phyloP scores from a whole-genome alignment of 2,113 vertebrate species.

The Oceanites oceanicus region DNA sequence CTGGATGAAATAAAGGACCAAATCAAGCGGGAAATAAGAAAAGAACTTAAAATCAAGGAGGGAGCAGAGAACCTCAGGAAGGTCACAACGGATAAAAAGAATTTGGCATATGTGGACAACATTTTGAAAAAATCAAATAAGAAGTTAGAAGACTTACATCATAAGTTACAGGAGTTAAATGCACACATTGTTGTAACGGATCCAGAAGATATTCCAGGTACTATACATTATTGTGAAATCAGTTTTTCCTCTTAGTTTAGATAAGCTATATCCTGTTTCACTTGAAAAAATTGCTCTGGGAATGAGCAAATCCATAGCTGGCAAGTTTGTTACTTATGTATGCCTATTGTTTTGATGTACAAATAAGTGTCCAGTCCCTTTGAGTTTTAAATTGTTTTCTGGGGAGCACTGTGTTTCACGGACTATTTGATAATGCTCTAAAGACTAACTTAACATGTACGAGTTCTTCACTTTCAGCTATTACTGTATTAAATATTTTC shows the following conservation, averaged over 20 bases:
- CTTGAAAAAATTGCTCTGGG: not conserved
- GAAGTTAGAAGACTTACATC: constrained; percentile 96
- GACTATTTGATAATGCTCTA: not conserved
- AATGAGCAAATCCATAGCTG: not conserved
- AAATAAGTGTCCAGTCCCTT: not conserved
- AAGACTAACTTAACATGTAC: not conserved
- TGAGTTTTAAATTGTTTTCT: not conserved
- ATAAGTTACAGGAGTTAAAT: constrained; percentile 96
- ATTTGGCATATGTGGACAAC: constrained; percentile 96
- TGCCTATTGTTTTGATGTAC: not conserved
- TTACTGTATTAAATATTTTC: not conserved
- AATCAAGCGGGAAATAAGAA: constrained; percentile 98
- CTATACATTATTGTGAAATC: not conserved
- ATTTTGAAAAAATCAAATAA: constrained; percentile 99
- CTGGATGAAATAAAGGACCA: constrained; percentile 96
- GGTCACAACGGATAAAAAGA: constrained; percentile 99
- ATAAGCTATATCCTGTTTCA: not conserved
- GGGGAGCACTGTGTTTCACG: not conserved
- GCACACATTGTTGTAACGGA: constrained; percentile 97
- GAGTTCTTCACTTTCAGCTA: not conserved
- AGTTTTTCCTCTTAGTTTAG: not conserved
- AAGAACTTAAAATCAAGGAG: constrained; percentile 99
- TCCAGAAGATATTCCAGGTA: constrained; percentile 93
- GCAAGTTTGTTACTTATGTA: not conserved
- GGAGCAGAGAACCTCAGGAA: constrained; percentile 96